Percentiles rank a stretch among this genome's conserved stretches.
Conservation (phyloP, 2,797 vertebrate genomes). For the Amphiprion clarkii region DNA sequence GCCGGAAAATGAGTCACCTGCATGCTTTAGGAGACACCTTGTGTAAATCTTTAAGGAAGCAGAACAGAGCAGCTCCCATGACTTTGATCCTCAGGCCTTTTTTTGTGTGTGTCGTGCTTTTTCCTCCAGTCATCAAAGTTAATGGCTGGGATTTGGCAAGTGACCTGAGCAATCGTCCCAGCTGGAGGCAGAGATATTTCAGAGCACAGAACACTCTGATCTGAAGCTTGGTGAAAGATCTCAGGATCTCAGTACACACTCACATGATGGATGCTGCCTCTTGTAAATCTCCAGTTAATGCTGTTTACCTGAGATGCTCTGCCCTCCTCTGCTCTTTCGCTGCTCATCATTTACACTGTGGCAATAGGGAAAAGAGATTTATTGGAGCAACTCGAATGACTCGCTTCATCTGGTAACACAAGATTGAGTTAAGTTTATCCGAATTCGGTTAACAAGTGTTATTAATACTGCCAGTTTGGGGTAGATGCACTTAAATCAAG, state of each 20-base stretch:
- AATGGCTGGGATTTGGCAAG: conserved; percentile 56
- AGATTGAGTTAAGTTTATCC: too few relatives aligned
- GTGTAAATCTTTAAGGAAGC: too few relatives aligned
- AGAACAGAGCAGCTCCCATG: not conserved
- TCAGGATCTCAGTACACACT: conserved; percentile 14
- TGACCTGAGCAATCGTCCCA: conserved; percentile 60
- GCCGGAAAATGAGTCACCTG: conserved; percentile 19
- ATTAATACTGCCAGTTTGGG: too few relatives aligned
- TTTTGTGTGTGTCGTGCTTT: conserved; percentile 40
- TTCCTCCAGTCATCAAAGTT: conserved; percentile 50
- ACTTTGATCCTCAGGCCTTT: conserved; percentile 46
- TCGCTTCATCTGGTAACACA: too few relatives aligned
- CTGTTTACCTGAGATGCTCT: conserved; percentile 41
- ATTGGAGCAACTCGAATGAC: too few relatives aligned
- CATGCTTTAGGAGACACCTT: not conserved
- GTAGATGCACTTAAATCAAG: too few relatives aligned
- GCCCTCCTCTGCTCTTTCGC: conserved; percentile 15
- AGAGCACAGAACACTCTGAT: conserved; percentile 47
- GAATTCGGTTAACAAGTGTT: too few relatives aligned
- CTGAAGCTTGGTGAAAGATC: conserved; percentile 41
- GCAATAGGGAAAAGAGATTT: too few relatives aligned
- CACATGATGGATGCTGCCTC: conserved; percentile 44
- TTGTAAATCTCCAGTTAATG: conserved; percentile 40
- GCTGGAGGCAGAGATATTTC: conserved; percentile 49
- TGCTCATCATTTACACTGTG: conserved; percentile 7